Conservation (phyloP, 2,797 vertebrate genomes). For the Chaetodon trifasciatus region DNA sequence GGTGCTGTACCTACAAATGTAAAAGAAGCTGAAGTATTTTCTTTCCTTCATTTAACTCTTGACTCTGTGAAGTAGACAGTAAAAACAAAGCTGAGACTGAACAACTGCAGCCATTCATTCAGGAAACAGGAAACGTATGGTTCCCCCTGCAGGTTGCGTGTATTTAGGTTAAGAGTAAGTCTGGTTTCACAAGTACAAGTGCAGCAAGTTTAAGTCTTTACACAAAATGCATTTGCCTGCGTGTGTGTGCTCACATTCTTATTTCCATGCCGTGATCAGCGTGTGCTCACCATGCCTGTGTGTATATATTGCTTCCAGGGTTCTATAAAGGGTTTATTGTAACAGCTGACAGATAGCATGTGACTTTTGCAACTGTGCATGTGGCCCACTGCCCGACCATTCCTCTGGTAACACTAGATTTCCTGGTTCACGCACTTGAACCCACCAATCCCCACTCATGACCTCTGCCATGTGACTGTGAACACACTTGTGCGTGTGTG, state of each 20-base stretch:
- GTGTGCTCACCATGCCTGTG: slow-evolving; percentile 8
- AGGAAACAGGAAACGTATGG: slow-evolving; percentile 63
- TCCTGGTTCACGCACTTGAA: slow-evolving; percentile 58
- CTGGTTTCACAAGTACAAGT: background rate
- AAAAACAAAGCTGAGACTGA: slow-evolving; percentile 39
- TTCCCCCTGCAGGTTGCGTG: slow-evolving; percentile 2
- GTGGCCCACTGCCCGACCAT: slow-evolving; percentile 45
- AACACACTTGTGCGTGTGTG: slow-evolving; percentile 7
- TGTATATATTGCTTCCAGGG: background rate
- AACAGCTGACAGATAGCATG: slow-evolving; percentile 61
- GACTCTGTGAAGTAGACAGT: background rate
- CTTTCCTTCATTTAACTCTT: background rate
- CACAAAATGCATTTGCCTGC: too few species aligned
- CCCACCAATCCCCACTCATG: slow-evolving; percentile 49
- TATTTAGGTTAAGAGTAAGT: slow-evolving; percentile 15
- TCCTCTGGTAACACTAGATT: slow-evolving; percentile 37
- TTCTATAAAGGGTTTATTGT: slow-evolving; percentile 44
- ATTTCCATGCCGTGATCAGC: slow-evolving; percentile 11
- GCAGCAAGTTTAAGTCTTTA: background rate
- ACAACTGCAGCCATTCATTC: slow-evolving; percentile 23
- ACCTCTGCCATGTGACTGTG: slow-evolving; percentile 47
- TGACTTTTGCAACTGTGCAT: slow-evolving; percentile 58
- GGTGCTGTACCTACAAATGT: background rate
- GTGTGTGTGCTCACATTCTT: slow-evolving; percentile 14
- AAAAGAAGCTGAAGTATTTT: background rate